These are phyloP conservation scores for Lophius americanus DNA, from an alignment of 2,797 vertebrate species.

Conservation along the genomic window DNA sequence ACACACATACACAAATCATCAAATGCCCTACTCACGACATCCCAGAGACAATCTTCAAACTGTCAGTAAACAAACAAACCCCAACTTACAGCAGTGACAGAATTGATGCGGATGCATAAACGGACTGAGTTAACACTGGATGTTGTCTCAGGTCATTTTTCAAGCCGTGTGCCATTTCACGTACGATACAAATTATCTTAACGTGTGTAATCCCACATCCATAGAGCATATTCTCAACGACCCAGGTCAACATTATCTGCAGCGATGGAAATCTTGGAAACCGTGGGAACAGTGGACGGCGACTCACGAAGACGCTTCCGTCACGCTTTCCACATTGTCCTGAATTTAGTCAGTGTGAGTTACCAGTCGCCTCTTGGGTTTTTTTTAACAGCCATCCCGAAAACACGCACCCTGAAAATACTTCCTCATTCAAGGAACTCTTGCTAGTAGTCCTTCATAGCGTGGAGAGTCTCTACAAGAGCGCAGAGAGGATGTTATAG, in stretches of 20 bases:
- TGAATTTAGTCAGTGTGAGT: slow-evolving; percentile 54
- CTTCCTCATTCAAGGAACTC: slow-evolving; percentile 57
- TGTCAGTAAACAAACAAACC: slow-evolving; percentile 83
- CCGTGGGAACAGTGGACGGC: slow-evolving; percentile 41
- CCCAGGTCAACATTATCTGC: slow-evolving; percentile 50
- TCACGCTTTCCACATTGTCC: slow-evolving; percentile 53
- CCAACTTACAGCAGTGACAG: slow-evolving; percentile 87
- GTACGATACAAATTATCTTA: slow-evolving; percentile 52
- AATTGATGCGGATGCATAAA: slow-evolving; percentile 62
- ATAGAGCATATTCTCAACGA: slow-evolving; percentile 52
- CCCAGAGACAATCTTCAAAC: slow-evolving; percentile 77
- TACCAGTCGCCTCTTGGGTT: slow-evolving; percentile 33
- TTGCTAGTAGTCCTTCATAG: slow-evolving; percentile 52
- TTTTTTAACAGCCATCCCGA: slow-evolving; percentile 28
- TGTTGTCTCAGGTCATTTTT: slow-evolving; percentile 38
- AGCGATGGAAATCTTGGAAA: slow-evolving; percentile 58
- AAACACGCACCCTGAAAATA: slow-evolving; percentile 51
- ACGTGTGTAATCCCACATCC: slow-evolving; percentile 46
- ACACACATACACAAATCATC: slow-evolving; percentile 62
- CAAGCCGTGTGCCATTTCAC: slow-evolving; percentile 40
- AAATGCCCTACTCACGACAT: slow-evolving; percentile 79
- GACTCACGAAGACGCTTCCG: background rate
- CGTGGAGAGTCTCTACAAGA: slow-evolving; percentile 47
- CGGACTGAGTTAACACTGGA: slow-evolving; percentile 55
- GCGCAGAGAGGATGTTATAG: slow-evolving; percentile 43